phyloP scores from a whole-genome alignment of 2,888 invertebrate species.

The Megaustenia siamemsis region DNA sequence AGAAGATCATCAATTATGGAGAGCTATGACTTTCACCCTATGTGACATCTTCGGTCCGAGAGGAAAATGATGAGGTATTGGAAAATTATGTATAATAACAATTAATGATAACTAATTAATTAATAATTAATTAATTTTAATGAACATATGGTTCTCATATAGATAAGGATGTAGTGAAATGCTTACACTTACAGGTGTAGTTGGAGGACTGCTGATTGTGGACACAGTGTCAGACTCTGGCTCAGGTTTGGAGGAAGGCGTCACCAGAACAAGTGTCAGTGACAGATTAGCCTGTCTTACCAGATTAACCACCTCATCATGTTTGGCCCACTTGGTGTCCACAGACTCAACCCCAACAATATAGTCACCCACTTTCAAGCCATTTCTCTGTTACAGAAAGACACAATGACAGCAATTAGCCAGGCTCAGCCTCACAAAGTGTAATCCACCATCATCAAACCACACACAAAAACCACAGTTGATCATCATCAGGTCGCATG shows the following conservation, averaged over 20 bases:
- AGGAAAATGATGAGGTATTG: too few relatives aligned
- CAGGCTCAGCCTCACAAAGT: background rate
- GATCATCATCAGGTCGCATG: too few relatives aligned
- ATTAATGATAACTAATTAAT: too few relatives aligned
- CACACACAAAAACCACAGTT: too few relatives aligned
- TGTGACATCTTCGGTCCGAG: too few relatives aligned
- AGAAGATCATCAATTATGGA: too few relatives aligned
- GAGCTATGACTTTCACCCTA: too few relatives aligned
- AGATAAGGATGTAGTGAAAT: background rate
- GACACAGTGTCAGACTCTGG: constrained; percentile 48
- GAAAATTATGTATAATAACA: too few relatives aligned
- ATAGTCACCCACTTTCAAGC: constrained; percentile 95
- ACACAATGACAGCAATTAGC: background rate
- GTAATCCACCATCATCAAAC: background rate
- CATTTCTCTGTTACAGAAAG: constrained; percentile 87
- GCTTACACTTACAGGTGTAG: constrained; percentile 58
- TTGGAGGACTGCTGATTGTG: constrained; percentile 57
- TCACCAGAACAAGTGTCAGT: constrained; percentile 91
- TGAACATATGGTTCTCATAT: too few relatives aligned
- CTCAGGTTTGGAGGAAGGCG: constrained; percentile 82
- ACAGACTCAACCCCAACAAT: constrained; percentile 91
- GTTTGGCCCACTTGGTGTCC: constrained; percentile 96
- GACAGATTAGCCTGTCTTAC: constrained; percentile 90
- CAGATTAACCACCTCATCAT: constrained; percentile 92
- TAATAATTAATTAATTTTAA: too few relatives aligned